Conservation (phyloP, 2,797 vertebrate species). For the Pogonophryne albipinna region DNA sequence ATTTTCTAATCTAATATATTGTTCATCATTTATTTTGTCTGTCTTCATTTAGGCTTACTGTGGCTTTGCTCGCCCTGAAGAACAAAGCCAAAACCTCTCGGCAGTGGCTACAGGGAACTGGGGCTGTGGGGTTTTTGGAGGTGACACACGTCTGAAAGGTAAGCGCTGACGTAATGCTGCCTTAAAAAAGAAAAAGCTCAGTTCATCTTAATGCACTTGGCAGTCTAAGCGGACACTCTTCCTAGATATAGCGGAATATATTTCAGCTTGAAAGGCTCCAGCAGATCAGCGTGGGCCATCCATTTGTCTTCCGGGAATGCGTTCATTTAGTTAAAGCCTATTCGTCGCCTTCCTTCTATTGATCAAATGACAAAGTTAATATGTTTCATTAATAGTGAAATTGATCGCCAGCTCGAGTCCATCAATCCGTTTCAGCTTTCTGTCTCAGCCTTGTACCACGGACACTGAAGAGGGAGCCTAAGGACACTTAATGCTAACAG, state of each 20-base stretch:
- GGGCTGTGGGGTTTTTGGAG: slow-evolving; percentile 96
- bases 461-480: slow-evolving; percentile 58
- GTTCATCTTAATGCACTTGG: slow-evolving; percentile 15
- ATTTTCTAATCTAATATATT: not conserved
- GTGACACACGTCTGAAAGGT: slow-evolving; percentile 94
- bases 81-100: slow-evolving; percentile 86
- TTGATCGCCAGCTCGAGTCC: slow-evolving; percentile 76
- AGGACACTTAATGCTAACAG: slow-evolving; percentile 31
- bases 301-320: slow-evolving; percentile 80
- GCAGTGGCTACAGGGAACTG: slow-evolving; percentile 97
- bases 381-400: slow-evolving; percentile 87
- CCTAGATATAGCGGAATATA: slow-evolving; percentile 41
- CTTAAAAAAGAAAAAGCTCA: slow-evolving; percentile 8
- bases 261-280: slow-evolving; percentile 61
- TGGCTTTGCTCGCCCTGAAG: slow-evolving; percentile 89
- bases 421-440: slow-evolving; percentile 76
- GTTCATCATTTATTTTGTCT: not conserved
- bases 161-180: slow-evolving; percentile 20
- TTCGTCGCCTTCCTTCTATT: slow-evolving; percentile 81
- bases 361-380: slow-evolving; percentile 87
- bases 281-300: slow-evolving; percentile 49
- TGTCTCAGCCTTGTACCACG: slow-evolving; percentile 67
- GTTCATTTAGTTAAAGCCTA: slow-evolving; percentile 81
- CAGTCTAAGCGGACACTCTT: slow-evolving; percentile 35
- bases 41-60: slow-evolving; percentile 89